A percentile compares a stretch with the other conserved stretches of the same genome.
phyloP scores from a whole-genome alignment of 2,113 vertebrate genomes.

The Marmota monax region DNA sequence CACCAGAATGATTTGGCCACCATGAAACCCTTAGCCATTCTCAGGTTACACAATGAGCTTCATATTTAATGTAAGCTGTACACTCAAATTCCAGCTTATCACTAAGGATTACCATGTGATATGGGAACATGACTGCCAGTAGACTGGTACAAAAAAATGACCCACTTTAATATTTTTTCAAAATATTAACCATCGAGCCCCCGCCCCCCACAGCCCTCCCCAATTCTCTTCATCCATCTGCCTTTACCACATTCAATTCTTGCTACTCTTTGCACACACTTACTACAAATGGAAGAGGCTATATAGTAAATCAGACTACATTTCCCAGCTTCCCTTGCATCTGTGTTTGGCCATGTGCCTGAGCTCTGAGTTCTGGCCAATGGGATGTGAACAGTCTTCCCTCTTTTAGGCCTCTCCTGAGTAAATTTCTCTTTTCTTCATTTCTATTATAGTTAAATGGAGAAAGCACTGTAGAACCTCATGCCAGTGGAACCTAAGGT shows the following conservation, averaged over 20 bases:
- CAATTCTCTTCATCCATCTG: not conserved
- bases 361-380: not conserved
- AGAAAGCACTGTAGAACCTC: not conserved
- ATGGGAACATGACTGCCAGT: not conserved
- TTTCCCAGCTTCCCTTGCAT: not conserved
- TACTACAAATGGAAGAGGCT: not conserved
- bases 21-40: not conserved
- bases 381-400: not conserved
- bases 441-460: not conserved
- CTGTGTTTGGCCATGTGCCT: not conserved
- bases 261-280: not conserved
- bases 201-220: not conserved
- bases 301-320: not conserved
- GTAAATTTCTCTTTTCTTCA: not conserved
- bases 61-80: not conserved
- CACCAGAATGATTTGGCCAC: not conserved
- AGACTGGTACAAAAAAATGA: slow-evolving; percentile 8
- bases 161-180: not conserved
- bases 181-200: slow-evolving; percentile 7
- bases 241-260: not conserved
- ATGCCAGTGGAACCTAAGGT: not conserved
- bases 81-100: not conserved
- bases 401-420: not conserved
- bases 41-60: not conserved
- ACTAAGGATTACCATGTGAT: not conserved